Conservation (phyloP, 2,888 invertebrate genomes). For the Synergus itoensis region DNA sequence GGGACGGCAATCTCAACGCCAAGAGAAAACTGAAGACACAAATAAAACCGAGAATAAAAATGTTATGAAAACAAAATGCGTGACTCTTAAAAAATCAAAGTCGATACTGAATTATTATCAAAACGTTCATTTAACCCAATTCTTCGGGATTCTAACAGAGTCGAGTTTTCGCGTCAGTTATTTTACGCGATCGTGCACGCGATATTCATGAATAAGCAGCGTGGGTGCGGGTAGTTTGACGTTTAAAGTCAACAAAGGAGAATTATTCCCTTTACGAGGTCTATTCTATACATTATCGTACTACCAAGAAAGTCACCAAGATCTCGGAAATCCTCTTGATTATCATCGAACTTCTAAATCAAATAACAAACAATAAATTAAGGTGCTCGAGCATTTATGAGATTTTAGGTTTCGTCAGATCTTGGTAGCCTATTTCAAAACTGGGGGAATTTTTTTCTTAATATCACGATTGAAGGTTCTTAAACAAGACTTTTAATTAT, state of each 20-base stretch:
- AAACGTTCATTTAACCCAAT: conserved; percentile 40
- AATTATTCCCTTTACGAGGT: conserved; percentile 32
- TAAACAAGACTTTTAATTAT: not conserved
- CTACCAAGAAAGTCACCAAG: not conserved
- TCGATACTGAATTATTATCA: not conserved
- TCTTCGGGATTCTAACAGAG: conserved; percentile 9
- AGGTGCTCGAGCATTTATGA: not conserved
- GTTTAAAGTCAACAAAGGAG: conserved; percentile 27
- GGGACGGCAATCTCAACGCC: too few species aligned
- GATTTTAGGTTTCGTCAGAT: not conserved
- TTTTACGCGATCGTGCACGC: conserved; percentile 43
- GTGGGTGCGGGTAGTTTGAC: conserved; percentile 33
- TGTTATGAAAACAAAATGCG: not conserved
- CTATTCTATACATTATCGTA: not conserved
- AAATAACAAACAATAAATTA: not conserved
- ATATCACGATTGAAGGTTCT: not conserved
- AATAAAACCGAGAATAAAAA: not conserved
- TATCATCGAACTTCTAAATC: not conserved
- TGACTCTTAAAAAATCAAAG: conserved; percentile 13
- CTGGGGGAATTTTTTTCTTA: too few species aligned
- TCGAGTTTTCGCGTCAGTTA: conserved; percentile 27
- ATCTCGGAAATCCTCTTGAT: not conserved
- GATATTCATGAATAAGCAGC: conserved; percentile 41
- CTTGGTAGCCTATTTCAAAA: not conserved
- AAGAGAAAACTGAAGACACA: not conserved